These are phyloP conservation scores for Drosophila borborema DNA, from an alignment of 2,888 invertebrate genomes.

Conservation along the genomic window DNA sequence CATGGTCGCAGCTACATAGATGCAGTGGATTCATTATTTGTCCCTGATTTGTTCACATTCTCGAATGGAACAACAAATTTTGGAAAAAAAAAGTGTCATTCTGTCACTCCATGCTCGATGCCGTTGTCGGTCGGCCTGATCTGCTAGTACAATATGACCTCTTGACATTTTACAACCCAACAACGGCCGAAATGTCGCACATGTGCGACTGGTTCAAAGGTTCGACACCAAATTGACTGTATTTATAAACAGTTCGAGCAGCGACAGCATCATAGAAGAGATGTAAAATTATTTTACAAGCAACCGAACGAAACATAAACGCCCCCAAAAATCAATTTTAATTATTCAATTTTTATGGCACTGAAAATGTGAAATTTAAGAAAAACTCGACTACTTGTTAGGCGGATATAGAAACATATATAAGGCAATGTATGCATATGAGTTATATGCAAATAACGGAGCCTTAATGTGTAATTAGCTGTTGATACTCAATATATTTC, in stretches of 20 bases:
- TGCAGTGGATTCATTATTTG: constrained; percentile 38
- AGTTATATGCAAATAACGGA: not conserved
- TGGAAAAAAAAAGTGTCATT: constrained; percentile 61
- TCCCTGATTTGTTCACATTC: constrained; percentile 35
- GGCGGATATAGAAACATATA: not conserved
- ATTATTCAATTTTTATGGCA: constrained; percentile 56
- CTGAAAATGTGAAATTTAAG: constrained; percentile 7
- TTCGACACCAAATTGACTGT: constrained; percentile 77
- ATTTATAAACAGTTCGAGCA: constrained; percentile 74
- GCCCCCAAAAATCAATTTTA: constrained; percentile 65
- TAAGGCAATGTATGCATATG: not conserved
- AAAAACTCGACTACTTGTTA: constrained; percentile 7
- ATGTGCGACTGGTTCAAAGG: constrained; percentile 77
- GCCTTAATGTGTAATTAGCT: not conserved
- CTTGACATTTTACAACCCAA: constrained; percentile 58
- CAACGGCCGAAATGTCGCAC: constrained; percentile 45
- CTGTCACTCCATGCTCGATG: constrained; percentile 33
- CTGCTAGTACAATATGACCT: constrained; percentile 57
- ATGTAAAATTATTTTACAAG: constrained; percentile 1
- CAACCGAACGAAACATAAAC: constrained; percentile 27
- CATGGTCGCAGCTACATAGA: constrained; percentile 25
- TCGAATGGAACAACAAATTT: constrained; percentile 18
- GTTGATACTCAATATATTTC: too few species aligned
- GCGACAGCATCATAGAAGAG: constrained; percentile 20
- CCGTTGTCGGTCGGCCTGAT: constrained; percentile 7